Evolutionary conservation across 2,888 invertebrate genomes (phyloP).

Genomic region (Brachylomia viminalis): DNA sequence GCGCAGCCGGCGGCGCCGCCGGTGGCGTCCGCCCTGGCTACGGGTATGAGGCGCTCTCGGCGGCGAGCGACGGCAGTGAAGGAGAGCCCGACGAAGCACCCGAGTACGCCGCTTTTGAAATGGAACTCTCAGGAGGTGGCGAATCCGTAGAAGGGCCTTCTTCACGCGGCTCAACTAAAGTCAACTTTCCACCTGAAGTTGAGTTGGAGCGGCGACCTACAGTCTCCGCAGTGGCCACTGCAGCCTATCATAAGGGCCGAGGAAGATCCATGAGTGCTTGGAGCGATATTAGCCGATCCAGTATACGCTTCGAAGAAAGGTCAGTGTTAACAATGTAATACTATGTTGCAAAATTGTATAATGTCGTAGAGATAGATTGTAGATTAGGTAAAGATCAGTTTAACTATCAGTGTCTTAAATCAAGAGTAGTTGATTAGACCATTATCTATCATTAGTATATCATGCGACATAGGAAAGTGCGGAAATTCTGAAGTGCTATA

Average conservation of each 20-base stretch:
- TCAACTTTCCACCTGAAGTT: conserved; percentile 92
- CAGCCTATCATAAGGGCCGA: conserved; percentile 89
- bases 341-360: not conserved
- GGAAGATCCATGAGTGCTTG: conserved; percentile 96
- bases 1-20: conserved; percentile 77
- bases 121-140: conserved; percentile 86
- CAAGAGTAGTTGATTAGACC: conserved; percentile 8
- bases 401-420: conserved; percentile 3
- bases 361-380: not conserved
- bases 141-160: conserved; percentile 86
- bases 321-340: conserved; percentile 74
- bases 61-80: conserved; percentile 88
- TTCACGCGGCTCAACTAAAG: conserved; percentile 90
- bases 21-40: conserved; percentile 87
- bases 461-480: conserved; percentile 71
- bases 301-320: conserved; percentile 95
- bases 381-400: not conserved
- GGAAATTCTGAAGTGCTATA: conserved; percentile 61
- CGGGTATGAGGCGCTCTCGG: conserved; percentile 88
- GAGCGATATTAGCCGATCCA: conserved; percentile 96
- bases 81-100: conserved; percentile 84
- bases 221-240: conserved; percentile 83
- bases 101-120: conserved; percentile 86
- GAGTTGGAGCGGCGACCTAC: conserved; percentile 87
- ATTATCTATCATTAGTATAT: conserved; percentile 44